Evolutionary conservation across 2,797 vertebrate species (phyloP).

Genomic region (Poecilia velifera): DNA sequence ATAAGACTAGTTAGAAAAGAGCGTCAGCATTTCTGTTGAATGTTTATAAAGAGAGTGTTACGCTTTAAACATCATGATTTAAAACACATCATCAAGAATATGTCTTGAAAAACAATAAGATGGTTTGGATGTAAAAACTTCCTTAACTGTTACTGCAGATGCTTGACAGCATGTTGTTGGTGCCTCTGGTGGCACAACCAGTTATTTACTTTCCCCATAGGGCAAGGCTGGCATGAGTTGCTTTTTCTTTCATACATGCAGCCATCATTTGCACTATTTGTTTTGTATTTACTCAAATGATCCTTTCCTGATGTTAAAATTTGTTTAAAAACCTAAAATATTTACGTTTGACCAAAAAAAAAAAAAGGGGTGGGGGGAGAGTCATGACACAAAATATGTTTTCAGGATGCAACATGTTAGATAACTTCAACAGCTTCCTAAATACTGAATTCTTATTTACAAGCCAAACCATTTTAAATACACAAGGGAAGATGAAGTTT

Average conservation of each 20-base stretch:
- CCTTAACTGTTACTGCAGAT: neutral
- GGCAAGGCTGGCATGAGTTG: neutral
- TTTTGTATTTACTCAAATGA: neutral
- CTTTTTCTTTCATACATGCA: neutral
- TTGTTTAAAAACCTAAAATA: neutral
- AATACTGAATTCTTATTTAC: neutral
- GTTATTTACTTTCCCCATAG: neutral
- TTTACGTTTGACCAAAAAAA: neutral
- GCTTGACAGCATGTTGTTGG: neutral
- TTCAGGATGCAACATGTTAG: neutral
- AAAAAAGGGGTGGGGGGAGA: too few species aligned
- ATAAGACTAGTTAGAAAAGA: slow-evolving; percentile 23
- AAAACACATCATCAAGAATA: neutral
- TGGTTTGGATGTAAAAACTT: neutral
- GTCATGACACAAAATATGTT: neutral
- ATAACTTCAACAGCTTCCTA: neutral
- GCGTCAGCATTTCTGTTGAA: slow-evolving; percentile 17
- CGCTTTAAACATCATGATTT: neutral
- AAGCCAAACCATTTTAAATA: neutral
- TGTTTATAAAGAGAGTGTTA: slow-evolving; percentile 1
- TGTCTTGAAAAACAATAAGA: neutral
- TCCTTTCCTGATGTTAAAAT: neutral
- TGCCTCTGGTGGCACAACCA: neutral
- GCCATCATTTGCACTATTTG: neutral
- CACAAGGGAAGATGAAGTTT: too few species aligned